A percentile compares a stretch with the other conserved stretches of the same genome.
Evolutionary conservation across 1,140 invertebrate genomes (phyloP).

Genomic region (Drosophila nannoptera): DNA sequence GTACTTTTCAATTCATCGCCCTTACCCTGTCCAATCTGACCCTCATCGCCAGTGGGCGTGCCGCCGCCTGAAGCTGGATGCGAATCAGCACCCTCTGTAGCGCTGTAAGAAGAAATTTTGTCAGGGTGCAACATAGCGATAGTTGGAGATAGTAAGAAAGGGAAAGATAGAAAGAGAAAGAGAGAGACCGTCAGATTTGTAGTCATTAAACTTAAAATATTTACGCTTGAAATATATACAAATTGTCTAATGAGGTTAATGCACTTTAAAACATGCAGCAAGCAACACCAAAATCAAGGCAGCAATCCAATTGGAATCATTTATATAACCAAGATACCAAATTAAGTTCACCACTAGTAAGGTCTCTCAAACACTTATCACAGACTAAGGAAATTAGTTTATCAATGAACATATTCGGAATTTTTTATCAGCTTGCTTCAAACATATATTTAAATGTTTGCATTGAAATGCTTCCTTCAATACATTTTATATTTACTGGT

Average conservation of each 20-base stretch:
- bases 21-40: conserved; percentile 89
- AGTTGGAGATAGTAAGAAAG: conserved; percentile 17
- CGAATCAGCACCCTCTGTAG: conserved; percentile 91
- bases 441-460: too few relatives aligned
- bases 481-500: too few relatives aligned
- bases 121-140: conserved; percentile 33
- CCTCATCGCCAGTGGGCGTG: conserved; percentile 88
- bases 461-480: too few relatives aligned
- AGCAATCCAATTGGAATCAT: conserved; percentile 3
- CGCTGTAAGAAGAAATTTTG: conserved; percentile 81
- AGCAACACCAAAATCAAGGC: conserved; percentile 24
- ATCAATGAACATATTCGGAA: neutral
- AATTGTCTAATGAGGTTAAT: conserved; percentile 25
- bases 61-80: conserved; percentile 86
- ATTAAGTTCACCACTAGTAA: neutral
- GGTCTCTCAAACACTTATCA: neutral
- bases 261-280: conserved; percentile 42
- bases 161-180: conserved; percentile 27
- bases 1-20: conserved; percentile 78
- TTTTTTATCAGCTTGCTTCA: too few relatives aligned
- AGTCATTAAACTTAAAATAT: conserved; percentile 5
- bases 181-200: conserved; percentile 33
- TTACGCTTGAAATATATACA: conserved; percentile 15
- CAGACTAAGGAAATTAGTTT: conserved; percentile 13
- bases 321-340: neutral